These are phyloP conservation scores for Ashinkailepas kermadecensis DNA, from an alignment of 2,888 invertebrate species.

Conservation along the genomic window DNA sequence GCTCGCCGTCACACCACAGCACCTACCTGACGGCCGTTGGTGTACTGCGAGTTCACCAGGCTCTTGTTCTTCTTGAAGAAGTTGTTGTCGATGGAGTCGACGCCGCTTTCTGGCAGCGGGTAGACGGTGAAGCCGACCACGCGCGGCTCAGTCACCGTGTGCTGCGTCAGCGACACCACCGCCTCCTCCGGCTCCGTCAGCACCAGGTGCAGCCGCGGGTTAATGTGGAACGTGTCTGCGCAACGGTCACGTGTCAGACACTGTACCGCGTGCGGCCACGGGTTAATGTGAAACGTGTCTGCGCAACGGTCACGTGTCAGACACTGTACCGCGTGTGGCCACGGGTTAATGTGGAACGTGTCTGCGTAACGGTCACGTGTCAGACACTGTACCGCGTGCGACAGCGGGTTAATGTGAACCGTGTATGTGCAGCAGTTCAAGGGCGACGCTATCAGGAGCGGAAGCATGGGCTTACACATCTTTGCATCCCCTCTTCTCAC, in stretches of 20 bases:
- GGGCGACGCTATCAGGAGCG: too few relatives aligned
- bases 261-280: conserved; percentile 67
- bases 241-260: conserved; percentile 26
- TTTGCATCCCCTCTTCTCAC: too few relatives aligned
- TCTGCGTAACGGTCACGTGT: conserved; percentile 47
- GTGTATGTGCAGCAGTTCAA: conserved; percentile 53
- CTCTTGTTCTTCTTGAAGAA: conserved; percentile 82
- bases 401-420: conserved; percentile 86
- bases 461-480: too few relatives aligned
- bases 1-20: conserved; percentile 26
- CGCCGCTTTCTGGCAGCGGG: conserved; percentile 51
- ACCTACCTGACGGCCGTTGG: conserved; percentile 77
- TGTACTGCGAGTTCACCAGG: conserved; percentile 79
- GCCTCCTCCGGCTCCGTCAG: conserved; percentile 73
- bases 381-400: conserved; percentile 54
- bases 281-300: conserved; percentile 89
- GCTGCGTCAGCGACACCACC: conserved; percentile 77
- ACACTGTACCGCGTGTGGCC: conserved; percentile 59
- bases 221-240: conserved; percentile 81
- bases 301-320: conserved; percentile 35
- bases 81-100: conserved; percentile 66
- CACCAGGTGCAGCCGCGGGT: conserved; percentile 76
- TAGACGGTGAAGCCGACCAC: conserved; percentile 82
- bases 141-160: conserved; percentile 78
- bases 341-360: conserved; percentile 88